Conservation (phyloP, 2,113 vertebrate genomes). For the Engraulis encrasicolus region DNA sequence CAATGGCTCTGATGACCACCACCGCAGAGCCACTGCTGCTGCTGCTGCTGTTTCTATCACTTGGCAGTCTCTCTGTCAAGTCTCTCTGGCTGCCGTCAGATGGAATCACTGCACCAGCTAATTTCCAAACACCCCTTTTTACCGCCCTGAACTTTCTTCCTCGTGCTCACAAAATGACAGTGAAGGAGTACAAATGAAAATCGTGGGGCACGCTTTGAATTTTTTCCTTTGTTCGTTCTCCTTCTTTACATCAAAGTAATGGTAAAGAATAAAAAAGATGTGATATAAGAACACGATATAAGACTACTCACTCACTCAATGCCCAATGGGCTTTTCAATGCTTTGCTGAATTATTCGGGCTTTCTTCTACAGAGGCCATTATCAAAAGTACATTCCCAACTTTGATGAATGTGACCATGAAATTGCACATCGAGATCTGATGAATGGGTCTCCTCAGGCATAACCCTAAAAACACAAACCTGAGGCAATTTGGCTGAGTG, state of each 20-base stretch:
- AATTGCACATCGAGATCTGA: not conserved
- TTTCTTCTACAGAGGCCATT: not conserved
- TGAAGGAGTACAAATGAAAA: not conserved
- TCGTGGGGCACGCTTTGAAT: not conserved
- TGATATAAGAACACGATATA: too few species aligned
- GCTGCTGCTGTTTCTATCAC: too few species aligned
- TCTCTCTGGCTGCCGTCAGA: not conserved
- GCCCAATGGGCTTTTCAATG: not conserved
- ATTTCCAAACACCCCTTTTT: not conserved
- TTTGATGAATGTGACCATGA: not conserved
- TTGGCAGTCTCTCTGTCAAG: too few species aligned
- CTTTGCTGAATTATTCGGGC: not conserved
- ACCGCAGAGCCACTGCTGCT: too few species aligned
- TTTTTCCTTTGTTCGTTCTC: too few species aligned
- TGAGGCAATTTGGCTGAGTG: not conserved
- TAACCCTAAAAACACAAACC: not conserved
- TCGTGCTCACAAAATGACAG: not conserved
- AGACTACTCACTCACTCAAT: too few species aligned
- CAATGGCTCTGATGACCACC: too few species aligned
- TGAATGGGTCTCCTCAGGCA: conserved; percentile 2
- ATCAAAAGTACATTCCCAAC: not conserved
- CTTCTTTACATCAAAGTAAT: too few species aligned
- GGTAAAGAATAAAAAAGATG: too few species aligned
- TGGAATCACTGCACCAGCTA: conserved; percentile 19
- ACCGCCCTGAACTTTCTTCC: too few species aligned